phyloP scores from a whole-genome alignment of 2,113 vertebrate genomes.

The Rhinolophus ferrumequinum region DNA sequence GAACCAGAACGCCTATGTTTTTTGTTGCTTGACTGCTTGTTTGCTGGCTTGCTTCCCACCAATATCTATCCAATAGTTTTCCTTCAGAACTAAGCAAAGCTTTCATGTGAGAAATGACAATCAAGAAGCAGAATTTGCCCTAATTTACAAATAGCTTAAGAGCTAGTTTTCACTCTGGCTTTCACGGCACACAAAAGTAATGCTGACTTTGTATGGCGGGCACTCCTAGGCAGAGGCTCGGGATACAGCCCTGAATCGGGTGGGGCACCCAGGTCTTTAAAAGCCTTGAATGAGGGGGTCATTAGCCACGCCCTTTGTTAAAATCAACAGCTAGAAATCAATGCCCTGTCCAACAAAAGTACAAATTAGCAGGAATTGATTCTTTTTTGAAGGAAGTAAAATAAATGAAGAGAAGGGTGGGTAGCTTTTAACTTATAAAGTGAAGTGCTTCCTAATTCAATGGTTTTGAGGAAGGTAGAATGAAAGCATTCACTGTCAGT shows the following conservation, averaged over 20 bases:
- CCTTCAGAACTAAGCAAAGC: neutral
- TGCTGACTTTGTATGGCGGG: accelerated
- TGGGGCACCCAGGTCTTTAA: neutral
- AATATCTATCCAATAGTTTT: neutral
- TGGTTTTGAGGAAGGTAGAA: neutral
- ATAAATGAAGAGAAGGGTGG: neutral
- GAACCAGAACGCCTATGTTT: too few relatives aligned
- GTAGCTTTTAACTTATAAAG: neutral
- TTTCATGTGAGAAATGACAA: neutral
- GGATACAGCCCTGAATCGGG: neutral
- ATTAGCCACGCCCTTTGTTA: neutral
- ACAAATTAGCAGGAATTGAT: neutral
- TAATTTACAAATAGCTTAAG: neutral
- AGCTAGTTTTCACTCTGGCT: neutral
- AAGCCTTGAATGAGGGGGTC: accelerated
- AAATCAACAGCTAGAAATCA: neutral
- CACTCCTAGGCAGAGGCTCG: neutral
- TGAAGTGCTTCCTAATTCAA: neutral
- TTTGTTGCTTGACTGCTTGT: too few relatives aligned
- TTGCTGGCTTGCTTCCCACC: neutral
- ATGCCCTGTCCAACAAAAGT: neutral
- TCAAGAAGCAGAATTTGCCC: neutral
- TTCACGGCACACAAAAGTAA: neutral
- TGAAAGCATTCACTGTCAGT: neutral
- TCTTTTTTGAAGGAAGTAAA: neutral